Conservation (phyloP, 2,888 invertebrate genomes). For the Agrotis segetum region DNA sequence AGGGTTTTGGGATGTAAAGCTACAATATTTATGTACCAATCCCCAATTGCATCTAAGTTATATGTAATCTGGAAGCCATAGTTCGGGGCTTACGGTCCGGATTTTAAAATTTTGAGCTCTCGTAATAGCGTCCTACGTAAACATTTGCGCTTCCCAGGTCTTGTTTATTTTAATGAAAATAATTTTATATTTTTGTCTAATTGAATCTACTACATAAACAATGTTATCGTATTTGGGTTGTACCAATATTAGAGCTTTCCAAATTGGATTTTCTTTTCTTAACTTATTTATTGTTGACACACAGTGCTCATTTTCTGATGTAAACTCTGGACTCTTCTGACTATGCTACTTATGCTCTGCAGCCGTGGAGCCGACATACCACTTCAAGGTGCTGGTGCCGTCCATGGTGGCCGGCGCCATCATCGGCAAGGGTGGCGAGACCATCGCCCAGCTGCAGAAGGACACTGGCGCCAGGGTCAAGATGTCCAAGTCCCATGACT, state of each 20-base stretch:
- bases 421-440: conserved; percentile 99
- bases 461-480: conserved; percentile 99
- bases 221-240: conserved; percentile 17
- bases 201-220: conserved; percentile 20
- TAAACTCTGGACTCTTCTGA: conserved; percentile 44
- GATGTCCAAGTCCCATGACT: conserved; percentile 99
- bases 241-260: neutral
- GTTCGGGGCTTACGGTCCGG: conserved; percentile 28
- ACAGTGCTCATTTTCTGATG: conserved; percentile 66
- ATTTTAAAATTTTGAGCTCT: conserved; percentile 14
- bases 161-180: conserved; percentile 35
- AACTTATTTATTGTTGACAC: conserved; percentile 49
- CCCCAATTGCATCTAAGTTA: conserved; percentile 32
- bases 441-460: conserved; percentile 99
- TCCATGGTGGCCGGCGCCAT: conserved; percentile 99
- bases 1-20: conserved; percentile 50
- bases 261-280: conserved; percentile 9
- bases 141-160: conserved; percentile 30
- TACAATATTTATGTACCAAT: conserved; percentile 59
- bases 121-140: conserved; percentile 36
- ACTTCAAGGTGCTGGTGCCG: conserved; percentile 99
- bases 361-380: conserved; percentile 97
- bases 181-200: conserved; percentile 36
- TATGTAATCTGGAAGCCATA: conserved; percentile 34
- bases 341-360: conserved; percentile 73